Evolutionary conservation across 2,888 invertebrate species (phyloP).

Genomic region (Strigamia maritima): DNA sequence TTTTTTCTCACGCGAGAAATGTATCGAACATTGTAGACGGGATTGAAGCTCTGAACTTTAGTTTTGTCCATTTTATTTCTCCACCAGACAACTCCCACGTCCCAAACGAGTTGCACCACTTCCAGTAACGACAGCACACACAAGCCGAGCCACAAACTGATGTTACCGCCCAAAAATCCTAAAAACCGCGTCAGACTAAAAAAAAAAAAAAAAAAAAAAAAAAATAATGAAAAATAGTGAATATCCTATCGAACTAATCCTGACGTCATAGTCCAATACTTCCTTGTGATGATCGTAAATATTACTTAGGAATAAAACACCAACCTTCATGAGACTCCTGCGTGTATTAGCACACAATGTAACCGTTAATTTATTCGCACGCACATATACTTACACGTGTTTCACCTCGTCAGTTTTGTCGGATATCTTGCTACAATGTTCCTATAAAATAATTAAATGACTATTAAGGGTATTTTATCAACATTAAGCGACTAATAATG

Average conservation of each 20-base stretch:
- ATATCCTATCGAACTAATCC: too few relatives aligned
- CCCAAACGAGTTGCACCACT: not conserved
- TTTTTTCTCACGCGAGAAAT: too few relatives aligned
- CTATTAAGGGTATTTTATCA: too few relatives aligned
- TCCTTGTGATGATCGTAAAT: not conserved
- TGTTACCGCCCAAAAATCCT: constrained; percentile 15
- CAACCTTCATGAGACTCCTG: not conserved
- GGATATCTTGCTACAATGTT: too few relatives aligned
- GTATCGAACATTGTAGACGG: not conserved
- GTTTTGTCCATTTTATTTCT: not conserved
- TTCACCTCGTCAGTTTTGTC: too few relatives aligned
- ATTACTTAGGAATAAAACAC: not conserved
- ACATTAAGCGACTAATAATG: not conserved
- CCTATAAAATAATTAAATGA: too few relatives aligned
- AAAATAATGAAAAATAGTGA: too few relatives aligned
- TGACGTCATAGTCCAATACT: not conserved
- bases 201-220: not conserved
- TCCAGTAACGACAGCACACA: constrained; percentile 6
- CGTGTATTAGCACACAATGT: not conserved
- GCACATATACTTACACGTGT: too few relatives aligned
- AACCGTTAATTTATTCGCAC: too few relatives aligned
- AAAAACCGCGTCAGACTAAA: not conserved
- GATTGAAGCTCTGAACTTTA: not conserved
- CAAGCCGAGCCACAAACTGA: constrained; percentile 24
- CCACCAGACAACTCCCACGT: not conserved